Evolutionary conservation across 1,140 invertebrate species (phyloP).

Genomic region (Laodelphax striatellus): DNA sequence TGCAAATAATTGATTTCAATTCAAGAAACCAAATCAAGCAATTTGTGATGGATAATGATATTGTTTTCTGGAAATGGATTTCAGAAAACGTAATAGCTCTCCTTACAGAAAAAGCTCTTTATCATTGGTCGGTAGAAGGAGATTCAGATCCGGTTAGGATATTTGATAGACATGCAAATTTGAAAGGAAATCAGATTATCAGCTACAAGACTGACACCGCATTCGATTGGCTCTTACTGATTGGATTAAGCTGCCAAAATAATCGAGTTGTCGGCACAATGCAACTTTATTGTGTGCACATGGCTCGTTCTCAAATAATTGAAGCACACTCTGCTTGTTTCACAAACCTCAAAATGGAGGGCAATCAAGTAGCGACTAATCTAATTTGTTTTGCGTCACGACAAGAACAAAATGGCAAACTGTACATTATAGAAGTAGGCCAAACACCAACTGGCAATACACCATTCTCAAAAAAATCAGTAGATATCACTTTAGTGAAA

Average conservation of each 20-base stretch:
- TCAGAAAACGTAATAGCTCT: no score
- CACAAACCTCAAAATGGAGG: conserved; percentile 90
- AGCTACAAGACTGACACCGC: neutral
- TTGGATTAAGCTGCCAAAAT: conserved; percentile 24
- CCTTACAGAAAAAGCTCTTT: neutral
- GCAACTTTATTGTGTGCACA: conserved; percentile 61
- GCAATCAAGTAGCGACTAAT: conserved; percentile 88
- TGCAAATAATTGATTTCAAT: no score
- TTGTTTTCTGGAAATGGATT: no score
- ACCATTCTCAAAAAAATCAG: conserved; percentile 92
- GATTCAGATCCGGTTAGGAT: neutral
- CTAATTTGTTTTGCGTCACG: conserved; percentile 94
- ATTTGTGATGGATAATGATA: no score
- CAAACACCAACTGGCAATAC: conserved; percentile 88
- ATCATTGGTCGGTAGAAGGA: neutral
- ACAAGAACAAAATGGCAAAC: conserved; percentile 81
- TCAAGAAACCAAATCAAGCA: no score
- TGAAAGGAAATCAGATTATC: conserved; percentile 6
- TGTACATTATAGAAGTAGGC: conserved; percentile 98
- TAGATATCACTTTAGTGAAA: conserved; percentile 96
- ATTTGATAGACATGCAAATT: neutral
- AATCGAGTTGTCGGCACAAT: conserved; percentile 59
- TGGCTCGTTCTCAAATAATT: conserved; percentile 58
- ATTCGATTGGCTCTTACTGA: neutral
- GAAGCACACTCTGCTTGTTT: conserved; percentile 69